phyloP scores from a whole-genome alignment of 2,797 vertebrate genomes.

The Fistularia tabacaria region DNA sequence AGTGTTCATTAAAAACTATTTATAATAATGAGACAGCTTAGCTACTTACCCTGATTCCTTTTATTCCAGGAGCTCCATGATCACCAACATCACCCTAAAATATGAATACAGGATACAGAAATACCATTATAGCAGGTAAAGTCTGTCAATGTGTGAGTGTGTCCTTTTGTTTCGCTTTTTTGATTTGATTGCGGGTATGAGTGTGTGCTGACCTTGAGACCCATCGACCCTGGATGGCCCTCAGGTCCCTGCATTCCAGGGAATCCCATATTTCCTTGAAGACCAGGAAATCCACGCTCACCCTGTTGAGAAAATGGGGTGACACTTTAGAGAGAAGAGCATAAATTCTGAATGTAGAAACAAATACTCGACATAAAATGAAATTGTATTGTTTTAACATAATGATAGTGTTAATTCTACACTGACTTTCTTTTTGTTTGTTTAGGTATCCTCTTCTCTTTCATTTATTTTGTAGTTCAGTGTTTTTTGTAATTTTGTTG shows the following conservation, averaged over 20 bases:
- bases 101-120: conserved; percentile 13
- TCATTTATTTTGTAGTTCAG: too few relatives aligned
- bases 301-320: conserved; percentile 71
- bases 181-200: not conserved
- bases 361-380: too few relatives aligned
- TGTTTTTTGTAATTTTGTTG: too few relatives aligned
- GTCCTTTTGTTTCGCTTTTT: not conserved
- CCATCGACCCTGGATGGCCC: conserved; percentile 84
- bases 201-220: conserved; percentile 80
- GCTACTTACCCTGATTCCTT: conserved; percentile 89
- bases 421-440: too few relatives aligned
- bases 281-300: conserved; percentile 86
- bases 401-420: too few relatives aligned
- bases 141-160: not conserved
- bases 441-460: too few relatives aligned
- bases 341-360: too few relatives aligned
- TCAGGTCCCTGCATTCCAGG: conserved; percentile 94
- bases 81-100: conserved; percentile 85
- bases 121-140: not conserved
- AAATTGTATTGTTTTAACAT: too few relatives aligned
- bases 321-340: too few relatives aligned
- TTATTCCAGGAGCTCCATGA: conserved; percentile 83
- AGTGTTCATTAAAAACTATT: conserved; percentile 7
- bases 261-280: conserved; percentile 93
- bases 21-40: not conserved